Evolutionary conservation across 2,888 invertebrate genomes (phyloP).

Genomic region (Empis stercorea): DNA sequence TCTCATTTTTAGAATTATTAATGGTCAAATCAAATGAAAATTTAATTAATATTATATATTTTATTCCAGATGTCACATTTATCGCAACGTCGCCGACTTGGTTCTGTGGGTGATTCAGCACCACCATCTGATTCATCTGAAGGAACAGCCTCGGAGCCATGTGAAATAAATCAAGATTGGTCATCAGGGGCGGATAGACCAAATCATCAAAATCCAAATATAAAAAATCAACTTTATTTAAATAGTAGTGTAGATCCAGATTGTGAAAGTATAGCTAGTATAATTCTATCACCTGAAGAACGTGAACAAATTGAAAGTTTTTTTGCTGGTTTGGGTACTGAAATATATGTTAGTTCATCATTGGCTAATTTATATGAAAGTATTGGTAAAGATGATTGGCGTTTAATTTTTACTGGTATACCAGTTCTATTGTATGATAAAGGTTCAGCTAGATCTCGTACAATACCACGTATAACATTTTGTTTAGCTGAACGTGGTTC

Average conservation of each 20-base stretch:
- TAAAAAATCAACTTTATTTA: slow-evolving; percentile 13
- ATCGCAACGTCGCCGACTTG: slow-evolving; percentile 39
- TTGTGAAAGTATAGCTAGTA: slow-evolving; percentile 32
- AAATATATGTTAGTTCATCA: slow-evolving; percentile 63
- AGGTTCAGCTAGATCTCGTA: slow-evolving; percentile 57
- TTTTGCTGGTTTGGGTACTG: slow-evolving; percentile 63
- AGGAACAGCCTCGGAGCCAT: slow-evolving; percentile 39
- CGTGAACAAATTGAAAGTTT: slow-evolving; percentile 58
- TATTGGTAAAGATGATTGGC: slow-evolving; percentile 50
- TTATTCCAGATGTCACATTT: slow-evolving; percentile 19
- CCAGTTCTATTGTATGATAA: slow-evolving; percentile 64
- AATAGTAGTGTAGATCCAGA: slow-evolving; percentile 27
- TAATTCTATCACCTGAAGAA: slow-evolving; percentile 46
- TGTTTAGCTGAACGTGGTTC: slow-evolving; percentile 66
- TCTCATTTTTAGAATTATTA: too few species aligned
- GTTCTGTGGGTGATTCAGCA: slow-evolving; percentile 47
- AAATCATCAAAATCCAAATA: slow-evolving; percentile 20
- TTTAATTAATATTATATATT: too few species aligned
- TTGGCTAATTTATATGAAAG: slow-evolving; percentile 59
- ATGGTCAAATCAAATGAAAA: too few species aligned
- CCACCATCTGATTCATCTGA: slow-evolving; percentile 42
- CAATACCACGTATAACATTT: slow-evolving; percentile 54
- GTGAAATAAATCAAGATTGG: slow-evolving; percentile 28
- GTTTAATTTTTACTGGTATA: slow-evolving; percentile 62
- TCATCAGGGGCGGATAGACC: slow-evolving; percentile 34